Evolutionary conservation across 2,888 invertebrate species (phyloP), one percentile per base, ranked within the genome.

Genomic region (Scotopteryx bipunctaria): DNA sequence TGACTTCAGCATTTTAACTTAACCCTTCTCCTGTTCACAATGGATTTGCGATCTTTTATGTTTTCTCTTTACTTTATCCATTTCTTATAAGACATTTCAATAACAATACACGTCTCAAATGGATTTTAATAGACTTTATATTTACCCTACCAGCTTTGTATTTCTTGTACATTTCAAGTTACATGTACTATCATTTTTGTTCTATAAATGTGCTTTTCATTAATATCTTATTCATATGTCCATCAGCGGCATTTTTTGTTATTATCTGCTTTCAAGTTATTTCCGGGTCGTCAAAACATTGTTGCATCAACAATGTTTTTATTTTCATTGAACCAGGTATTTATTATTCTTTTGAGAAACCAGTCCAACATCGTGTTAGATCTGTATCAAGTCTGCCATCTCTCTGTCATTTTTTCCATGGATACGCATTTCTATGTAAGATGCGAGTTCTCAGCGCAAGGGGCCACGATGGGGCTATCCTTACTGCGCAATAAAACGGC

Each of bases 381-480:
- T 9, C 15, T 17, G 11, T 25, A 32, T 50, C 37, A n/a, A n/a
- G 19, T 17, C 9, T 33, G 21, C 32, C 36, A 33, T 33, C 36
- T 33, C 27, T 36, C 27, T 5, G 17, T 8, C 31, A 21, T 33
- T 38, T 27, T 23, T 48, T 40, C 42, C 29, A 16, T 42, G 41
- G 45, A 45, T 32, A 44, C 44, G 33, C 40, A 50, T 38, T 49
- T 63, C 51, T 58, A 57, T 57, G 50, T 54, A 55, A 50, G 53
- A 55, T 42, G 55, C 46, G 48, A 53, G 50, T 25, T 49, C 48
- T 53, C 46, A 42, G 53, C 37, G 44, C n/a, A 32, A 49, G 63
- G 53, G 60, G 63, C 63, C 60, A 13, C 46, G 35, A 51, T 46
- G 53, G 56, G 57, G 60, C 40, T 56, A 49, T 56, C 49, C 55